These are phyloP conservation scores for Eupeodes latifasciatus DNA, from an alignment of 2,888 invertebrate species.

Conservation along the genomic window DNA sequence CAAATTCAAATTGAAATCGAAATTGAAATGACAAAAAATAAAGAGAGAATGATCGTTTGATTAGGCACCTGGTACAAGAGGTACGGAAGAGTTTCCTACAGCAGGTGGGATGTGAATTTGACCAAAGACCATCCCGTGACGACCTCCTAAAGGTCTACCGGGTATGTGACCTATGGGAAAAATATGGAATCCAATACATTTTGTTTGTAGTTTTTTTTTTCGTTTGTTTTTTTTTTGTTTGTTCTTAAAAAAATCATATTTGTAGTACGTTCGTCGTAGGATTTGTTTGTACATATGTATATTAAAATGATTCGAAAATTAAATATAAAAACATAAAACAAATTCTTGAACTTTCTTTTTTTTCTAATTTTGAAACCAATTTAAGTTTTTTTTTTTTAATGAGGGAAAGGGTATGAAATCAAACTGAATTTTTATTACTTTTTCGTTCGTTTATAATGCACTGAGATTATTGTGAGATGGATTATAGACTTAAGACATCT, in stretches of 20 bases:
- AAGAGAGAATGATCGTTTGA: constrained; percentile 74
- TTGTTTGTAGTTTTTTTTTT: constrained; percentile 51
- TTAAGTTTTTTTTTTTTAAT: constrained; percentile 21
- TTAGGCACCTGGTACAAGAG: constrained; percentile 85
- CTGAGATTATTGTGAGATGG: constrained; percentile 69
- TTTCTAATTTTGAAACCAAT: constrained; percentile 73
- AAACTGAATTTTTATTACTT: constrained; percentile 51
- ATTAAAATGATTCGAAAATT: constrained; percentile 23
- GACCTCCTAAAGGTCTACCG: constrained; percentile 88
- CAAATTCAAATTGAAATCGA: neutral
- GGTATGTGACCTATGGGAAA: constrained; percentile 86
- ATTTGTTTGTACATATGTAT: constrained; percentile 12
- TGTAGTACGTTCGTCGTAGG: constrained; percentile 14
- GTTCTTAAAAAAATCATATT: constrained; percentile 21
- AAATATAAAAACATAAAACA: constrained; percentile 41
- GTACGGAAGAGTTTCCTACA: constrained; percentile 84
- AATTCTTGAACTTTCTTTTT: neutral
- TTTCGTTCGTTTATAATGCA: constrained; percentile 56
- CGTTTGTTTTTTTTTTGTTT: constrained; percentile 39
- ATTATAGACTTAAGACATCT: constrained; percentile 47
- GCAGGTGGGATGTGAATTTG: constrained; percentile 85
- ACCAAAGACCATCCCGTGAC: constrained; percentile 88
- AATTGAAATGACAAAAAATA: constrained; percentile 57
- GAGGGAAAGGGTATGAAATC: constrained; percentile 48
- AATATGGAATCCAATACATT: constrained; percentile 73